A percentile compares a stretch with the other conserved stretches of the same genome.
Conservation (phyloP, 2,888 invertebrate species). For the Penaeus monodon region DNA sequence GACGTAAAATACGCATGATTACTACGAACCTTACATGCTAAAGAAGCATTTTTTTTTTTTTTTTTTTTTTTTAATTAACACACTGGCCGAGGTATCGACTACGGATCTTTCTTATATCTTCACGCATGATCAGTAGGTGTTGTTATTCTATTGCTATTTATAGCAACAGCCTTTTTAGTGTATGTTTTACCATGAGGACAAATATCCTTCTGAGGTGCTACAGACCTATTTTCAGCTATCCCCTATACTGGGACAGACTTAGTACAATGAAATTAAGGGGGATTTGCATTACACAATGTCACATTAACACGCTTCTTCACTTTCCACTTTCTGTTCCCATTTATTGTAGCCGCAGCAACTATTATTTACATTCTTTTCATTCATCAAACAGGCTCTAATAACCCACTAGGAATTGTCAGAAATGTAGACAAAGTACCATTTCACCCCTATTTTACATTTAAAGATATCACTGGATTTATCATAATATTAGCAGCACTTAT, state of each 20-base stretch:
- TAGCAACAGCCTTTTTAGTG: conserved; percentile 82
- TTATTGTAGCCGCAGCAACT: conserved; percentile 76
- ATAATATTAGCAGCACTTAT: conserved; percentile 59
- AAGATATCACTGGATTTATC: conserved; percentile 73
- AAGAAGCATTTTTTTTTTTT: conserved; percentile 77
- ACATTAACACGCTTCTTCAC: too few relatives aligned
- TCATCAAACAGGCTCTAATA: conserved; percentile 79
- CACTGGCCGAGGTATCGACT: conserved; percentile 74
- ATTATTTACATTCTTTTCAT: conserved; percentile 78
- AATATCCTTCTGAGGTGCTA: conserved; percentile 86
- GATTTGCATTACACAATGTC: too few relatives aligned
- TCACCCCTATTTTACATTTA: too few relatives aligned
- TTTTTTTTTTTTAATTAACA: conserved; percentile 79
- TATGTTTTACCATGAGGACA: conserved; percentile 84
- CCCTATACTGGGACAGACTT: conserved; percentile 77
- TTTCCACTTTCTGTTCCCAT: conserved; percentile 81
- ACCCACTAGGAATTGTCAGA: conserved; percentile 77
- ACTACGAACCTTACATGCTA: too few relatives aligned
- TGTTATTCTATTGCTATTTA: conserved; percentile 78
- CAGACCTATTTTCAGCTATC: conserved; percentile 80
- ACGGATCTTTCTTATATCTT: conserved; percentile 64
- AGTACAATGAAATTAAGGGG: too few relatives aligned
- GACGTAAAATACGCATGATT: too few relatives aligned
- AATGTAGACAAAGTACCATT: too few relatives aligned
- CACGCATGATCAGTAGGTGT: conserved; percentile 78